Conservation (phyloP, 2,888 invertebrate genomes). For the Phyllotreta striolata region DNA sequence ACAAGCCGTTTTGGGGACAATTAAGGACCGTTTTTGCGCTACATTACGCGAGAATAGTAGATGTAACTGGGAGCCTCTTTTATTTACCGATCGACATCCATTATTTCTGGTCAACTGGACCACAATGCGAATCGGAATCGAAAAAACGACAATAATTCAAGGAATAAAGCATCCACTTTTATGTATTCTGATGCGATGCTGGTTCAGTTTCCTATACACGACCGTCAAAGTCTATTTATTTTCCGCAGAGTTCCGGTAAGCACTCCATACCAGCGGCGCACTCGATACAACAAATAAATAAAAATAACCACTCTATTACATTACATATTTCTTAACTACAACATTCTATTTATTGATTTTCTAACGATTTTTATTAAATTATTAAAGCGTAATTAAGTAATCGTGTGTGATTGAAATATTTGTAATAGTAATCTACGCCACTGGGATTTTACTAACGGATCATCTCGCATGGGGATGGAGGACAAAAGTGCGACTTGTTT, state of each 20-base stretch:
- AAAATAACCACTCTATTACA: neutral
- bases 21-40: slow-evolving; percentile 28
- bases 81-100: slow-evolving; percentile 44
- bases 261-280: slow-evolving; percentile 8
- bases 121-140: slow-evolving; percentile 37
- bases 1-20: slow-evolving; percentile 16
- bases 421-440: slow-evolving; percentile 2
- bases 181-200: slow-evolving; percentile 54
- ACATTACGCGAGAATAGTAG: slow-evolving; percentile 29
- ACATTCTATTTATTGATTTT: neutral
- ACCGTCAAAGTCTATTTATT: slow-evolving; percentile 60
- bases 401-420: neutral
- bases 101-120: slow-evolving; percentile 43
- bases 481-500: slow-evolving; percentile 61
- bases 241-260: slow-evolving; percentile 56
- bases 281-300: neutral
- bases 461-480: slow-evolving; percentile 57
- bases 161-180: slow-evolving; percentile 50
- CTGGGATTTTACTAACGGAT: slow-evolving; percentile 58
- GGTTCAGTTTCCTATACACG: slow-evolving; percentile 56
- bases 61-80: slow-evolving; percentile 28
- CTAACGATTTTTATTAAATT: neutral
- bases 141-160: slow-evolving; percentile 52
- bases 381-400: neutral
- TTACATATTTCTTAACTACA: neutral